phyloP scores from a whole-genome alignment of 2,888 invertebrate species.

The Troides helena region DNA sequence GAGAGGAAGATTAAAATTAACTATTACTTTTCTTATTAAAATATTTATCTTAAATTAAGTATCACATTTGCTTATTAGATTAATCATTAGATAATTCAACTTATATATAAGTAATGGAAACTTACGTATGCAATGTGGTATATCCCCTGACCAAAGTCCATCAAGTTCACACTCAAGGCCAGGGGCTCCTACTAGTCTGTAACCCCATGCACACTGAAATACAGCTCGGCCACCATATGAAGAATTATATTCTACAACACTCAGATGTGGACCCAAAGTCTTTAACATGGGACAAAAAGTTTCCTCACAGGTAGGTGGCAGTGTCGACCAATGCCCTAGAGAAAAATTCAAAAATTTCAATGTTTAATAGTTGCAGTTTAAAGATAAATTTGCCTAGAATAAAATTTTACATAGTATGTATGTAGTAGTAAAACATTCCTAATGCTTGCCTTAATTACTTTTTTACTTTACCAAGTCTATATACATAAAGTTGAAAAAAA shows the following conservation, averaged over 20 bases:
- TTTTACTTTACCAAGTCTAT: too few relatives aligned
- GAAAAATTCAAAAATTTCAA: neutral
- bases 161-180: conserved; percentile 89
- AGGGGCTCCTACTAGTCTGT: conserved; percentile 86
- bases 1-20: too few relatives aligned
- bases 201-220: conserved; percentile 92
- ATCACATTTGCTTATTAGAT: too few relatives aligned
- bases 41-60: too few relatives aligned
- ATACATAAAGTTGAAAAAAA: too few relatives aligned
- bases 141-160: conserved; percentile 88
- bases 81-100: too few relatives aligned
- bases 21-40: too few relatives aligned
- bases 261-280: conserved; percentile 85
- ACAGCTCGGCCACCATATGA: conserved; percentile 89
- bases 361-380: too few relatives aligned
- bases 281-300: conserved; percentile 88
- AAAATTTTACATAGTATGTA: too few relatives aligned
- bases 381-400: too few relatives aligned
- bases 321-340: conserved; percentile 88
- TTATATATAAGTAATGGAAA: neutral
- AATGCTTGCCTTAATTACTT: too few relatives aligned
- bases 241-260: conserved; percentile 88
- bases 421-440: too few relatives aligned
- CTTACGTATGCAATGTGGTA: conserved; percentile 89
- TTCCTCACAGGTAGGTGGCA: conserved; percentile 86